phyloP scores from a whole-genome alignment of 2,797 vertebrate genomes.

The Fundulus diaphanus region DNA sequence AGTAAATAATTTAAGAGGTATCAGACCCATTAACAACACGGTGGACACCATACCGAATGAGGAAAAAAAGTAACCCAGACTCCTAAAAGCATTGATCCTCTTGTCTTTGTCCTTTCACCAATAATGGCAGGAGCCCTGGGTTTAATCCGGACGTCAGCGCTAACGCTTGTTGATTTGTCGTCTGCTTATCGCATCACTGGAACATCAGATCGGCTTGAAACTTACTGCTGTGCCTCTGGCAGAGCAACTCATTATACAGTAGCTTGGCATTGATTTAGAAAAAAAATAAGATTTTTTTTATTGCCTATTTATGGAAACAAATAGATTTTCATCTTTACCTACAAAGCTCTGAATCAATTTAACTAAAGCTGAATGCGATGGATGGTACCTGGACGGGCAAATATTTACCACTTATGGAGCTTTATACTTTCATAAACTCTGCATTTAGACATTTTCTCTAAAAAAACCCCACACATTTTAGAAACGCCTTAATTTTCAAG shows the following conservation, averaged over 20 bases:
- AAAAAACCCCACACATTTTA: not conserved
- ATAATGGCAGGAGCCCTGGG: not conserved
- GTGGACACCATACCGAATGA: not conserved
- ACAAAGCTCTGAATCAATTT: not conserved
- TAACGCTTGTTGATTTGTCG: not conserved
- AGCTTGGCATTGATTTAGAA: not conserved
- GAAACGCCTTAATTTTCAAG: not conserved
- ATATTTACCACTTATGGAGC: conserved; percentile 1
- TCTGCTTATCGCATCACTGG: conserved; percentile 1
- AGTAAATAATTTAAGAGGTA: not conserved
- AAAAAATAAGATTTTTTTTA: not conserved
- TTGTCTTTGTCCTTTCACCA: not conserved
- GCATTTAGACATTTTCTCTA: not conserved
- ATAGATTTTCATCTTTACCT: conserved; percentile 7
- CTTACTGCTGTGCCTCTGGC: not conserved
- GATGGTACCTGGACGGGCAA: not conserved
- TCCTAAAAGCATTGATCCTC: not conserved
- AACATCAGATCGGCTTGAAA: conserved; percentile 1
- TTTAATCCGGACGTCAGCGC: not conserved
- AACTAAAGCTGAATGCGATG: not conserved
- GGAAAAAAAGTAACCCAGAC: not conserved
- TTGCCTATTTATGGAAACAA: conserved; percentile 1
- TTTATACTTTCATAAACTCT: conserved; percentile 1
- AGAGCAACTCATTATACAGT: not conserved
- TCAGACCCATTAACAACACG: not conserved